Conservation (phyloP, 2,888 invertebrate species). For the Helleia helle region DNA sequence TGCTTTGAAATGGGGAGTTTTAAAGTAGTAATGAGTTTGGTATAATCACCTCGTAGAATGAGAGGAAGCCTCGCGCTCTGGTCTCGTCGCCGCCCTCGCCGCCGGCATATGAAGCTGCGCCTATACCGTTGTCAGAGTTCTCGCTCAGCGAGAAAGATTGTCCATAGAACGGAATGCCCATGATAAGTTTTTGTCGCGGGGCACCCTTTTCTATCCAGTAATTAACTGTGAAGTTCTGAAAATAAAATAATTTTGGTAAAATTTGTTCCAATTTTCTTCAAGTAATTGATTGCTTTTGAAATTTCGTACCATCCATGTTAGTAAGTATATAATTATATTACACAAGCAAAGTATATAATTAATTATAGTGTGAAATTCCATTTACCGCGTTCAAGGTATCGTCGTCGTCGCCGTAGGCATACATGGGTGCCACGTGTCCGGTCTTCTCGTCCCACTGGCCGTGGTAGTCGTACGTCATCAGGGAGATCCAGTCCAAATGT, state of each 20-base stretch:
- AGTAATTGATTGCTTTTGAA: too few species aligned
- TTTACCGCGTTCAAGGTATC: constrained; percentile 84
- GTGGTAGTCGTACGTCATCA: constrained; percentile 94
- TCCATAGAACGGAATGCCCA: constrained; percentile 93
- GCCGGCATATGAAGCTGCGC: constrained; percentile 87
- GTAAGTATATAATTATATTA: too few species aligned
- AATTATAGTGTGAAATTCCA: constrained; percentile 13
- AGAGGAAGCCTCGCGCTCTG: constrained; percentile 87
- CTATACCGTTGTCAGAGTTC: constrained; percentile 76
- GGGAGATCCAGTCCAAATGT: constrained; percentile 90
- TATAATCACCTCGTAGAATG: constrained; percentile 85
- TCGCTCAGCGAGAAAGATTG: constrained; percentile 89
- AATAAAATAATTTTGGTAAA: background rate
- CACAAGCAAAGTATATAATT: too few species aligned
- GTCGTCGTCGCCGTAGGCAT: constrained; percentile 82
- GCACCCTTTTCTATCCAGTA: constrained; percentile 91
- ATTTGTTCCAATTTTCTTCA: too few species aligned
- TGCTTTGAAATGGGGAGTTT: too few species aligned
- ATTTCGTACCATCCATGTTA: too few species aligned
- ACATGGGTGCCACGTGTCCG: constrained; percentile 93
- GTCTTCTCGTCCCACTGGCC: constrained; percentile 94
- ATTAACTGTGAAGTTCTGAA: constrained; percentile 87
- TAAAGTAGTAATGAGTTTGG: too few species aligned
- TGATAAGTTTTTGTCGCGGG: constrained; percentile 81
- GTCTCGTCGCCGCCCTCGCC: constrained; percentile 93